Conservation (phyloP, 2,888 invertebrate species). For the Clusia tigrina region DNA sequence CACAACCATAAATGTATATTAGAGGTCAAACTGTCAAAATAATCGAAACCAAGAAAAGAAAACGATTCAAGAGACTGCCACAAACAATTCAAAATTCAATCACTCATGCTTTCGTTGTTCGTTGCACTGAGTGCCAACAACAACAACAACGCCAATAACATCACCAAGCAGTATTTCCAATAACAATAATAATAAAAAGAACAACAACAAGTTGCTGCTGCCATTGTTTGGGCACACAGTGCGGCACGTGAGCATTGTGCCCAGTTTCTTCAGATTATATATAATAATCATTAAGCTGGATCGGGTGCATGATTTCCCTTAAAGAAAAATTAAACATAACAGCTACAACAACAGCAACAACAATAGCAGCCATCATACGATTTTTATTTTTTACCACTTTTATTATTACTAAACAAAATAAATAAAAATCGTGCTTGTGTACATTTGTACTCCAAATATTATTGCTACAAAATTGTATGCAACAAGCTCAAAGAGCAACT, state of each 20-base stretch:
- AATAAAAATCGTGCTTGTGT: too few species aligned
- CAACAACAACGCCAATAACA: conserved; percentile 24
- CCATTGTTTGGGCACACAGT: conserved; percentile 5
- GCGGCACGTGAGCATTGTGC: conserved; percentile 24
- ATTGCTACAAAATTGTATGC: too few species aligned
- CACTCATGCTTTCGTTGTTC: conserved; percentile 43
- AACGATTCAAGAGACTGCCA: conserved; percentile 37
- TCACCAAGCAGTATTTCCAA: conserved; percentile 1
- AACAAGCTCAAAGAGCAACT: too few species aligned
- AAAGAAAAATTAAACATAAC: too few species aligned
- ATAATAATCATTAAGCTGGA: not conserved
- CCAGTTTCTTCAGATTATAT: not conserved
- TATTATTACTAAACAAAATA: too few species aligned
- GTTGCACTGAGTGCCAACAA: too few species aligned
- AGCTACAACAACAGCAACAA: too few species aligned
- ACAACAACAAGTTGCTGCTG: not conserved
- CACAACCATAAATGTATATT: too few species aligned
- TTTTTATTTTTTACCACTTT: too few species aligned
- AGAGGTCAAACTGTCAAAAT: conserved; percentile 35
- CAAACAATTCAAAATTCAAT: conserved; percentile 41
- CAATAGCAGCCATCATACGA: too few species aligned
- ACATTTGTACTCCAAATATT: too few species aligned
- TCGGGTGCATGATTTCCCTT: not conserved
- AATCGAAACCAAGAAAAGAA: conserved; percentile 22
- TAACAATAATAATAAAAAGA: not conserved